Evolutionary conservation across 2,113 vertebrate genomes (phyloP).

Genomic region (Siphamia tubifer): DNA sequence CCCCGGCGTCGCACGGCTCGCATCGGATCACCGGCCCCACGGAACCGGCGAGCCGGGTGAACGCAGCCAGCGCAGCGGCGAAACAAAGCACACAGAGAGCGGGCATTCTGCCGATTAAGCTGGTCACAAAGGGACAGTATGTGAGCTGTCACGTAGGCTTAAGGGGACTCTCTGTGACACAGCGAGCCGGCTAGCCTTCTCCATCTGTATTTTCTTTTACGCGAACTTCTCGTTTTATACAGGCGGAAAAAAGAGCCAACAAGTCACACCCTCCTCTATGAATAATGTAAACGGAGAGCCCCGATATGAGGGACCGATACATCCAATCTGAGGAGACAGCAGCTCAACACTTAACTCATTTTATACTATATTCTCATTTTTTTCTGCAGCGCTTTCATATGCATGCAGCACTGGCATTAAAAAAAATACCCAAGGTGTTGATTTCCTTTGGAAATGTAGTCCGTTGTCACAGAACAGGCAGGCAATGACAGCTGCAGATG

Average conservation of each 20-base stretch:
- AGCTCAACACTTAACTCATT: neutral
- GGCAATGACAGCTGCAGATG: neutral
- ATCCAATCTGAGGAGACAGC: slow-evolving; percentile 30
- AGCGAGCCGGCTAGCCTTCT: slow-evolving; percentile 69
- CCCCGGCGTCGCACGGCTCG: slow-evolving; percentile 87
- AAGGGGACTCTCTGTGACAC: slow-evolving; percentile 63
- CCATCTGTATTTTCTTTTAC: slow-evolving; percentile 77
- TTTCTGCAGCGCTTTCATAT: neutral
- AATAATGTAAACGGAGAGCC: slow-evolving; percentile 78
- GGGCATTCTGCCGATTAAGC: slow-evolving; percentile 79
- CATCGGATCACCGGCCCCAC: slow-evolving; percentile 90
- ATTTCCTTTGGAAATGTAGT: neutral
- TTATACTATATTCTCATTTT: neutral
- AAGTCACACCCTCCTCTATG: slow-evolving; percentile 89
- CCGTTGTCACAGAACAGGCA: neutral
- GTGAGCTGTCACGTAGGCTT: slow-evolving; percentile 72
- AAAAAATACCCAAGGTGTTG: neutral
- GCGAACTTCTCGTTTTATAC: slow-evolving; percentile 86
- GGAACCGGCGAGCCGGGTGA: slow-evolving; percentile 69
- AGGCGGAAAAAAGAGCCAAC: slow-evolving; percentile 75
- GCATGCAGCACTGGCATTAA: neutral
- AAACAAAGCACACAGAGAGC: slow-evolving; percentile 81
- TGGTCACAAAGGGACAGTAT: slow-evolving; percentile 58
- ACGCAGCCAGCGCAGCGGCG: slow-evolving; percentile 74
- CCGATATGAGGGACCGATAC: slow-evolving; percentile 59